Conservation (phyloP, 2,888 invertebrate genomes). For the Chirona hameri region DNA sequence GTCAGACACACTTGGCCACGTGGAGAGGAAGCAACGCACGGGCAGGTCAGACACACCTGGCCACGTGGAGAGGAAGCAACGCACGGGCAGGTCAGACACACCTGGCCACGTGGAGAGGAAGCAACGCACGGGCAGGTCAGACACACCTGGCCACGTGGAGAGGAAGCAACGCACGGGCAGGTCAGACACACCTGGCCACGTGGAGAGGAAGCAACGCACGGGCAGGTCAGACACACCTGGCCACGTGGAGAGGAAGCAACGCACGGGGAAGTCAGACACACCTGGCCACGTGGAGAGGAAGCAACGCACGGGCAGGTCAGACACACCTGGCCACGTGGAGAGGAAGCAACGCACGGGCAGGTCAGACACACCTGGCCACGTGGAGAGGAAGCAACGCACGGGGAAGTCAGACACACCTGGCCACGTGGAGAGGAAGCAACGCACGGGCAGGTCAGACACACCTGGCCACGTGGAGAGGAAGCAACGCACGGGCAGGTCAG, state of each 20-base stretch:
- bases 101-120: not conserved
- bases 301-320: constrained; percentile 24
- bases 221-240: constrained; percentile 40
- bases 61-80: not conserved
- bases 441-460: constrained; percentile 40
- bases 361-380: constrained; percentile 40
- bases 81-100: constrained; percentile 40
- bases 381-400: not conserved
- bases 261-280: constrained; percentile 40
- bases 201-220: not conserved
- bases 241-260: not conserved
- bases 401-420: constrained; percentile 40
- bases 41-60: constrained; percentile 40
- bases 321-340: constrained; percentile 39
- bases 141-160: constrained; percentile 39
- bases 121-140: constrained; percentile 24
- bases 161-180: not conserved
- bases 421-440: not conserved
- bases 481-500: constrained; percentile 24
- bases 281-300: not conserved
- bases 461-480: not conserved
- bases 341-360: not conserved
- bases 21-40: not conserved
- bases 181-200: constrained; percentile 40
- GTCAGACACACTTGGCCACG: constrained; percentile 40